Base-by-base conservation (phyloP, 2,113 vertebrate genomes). In the Anarhynchus alexandrinus region DNA sequence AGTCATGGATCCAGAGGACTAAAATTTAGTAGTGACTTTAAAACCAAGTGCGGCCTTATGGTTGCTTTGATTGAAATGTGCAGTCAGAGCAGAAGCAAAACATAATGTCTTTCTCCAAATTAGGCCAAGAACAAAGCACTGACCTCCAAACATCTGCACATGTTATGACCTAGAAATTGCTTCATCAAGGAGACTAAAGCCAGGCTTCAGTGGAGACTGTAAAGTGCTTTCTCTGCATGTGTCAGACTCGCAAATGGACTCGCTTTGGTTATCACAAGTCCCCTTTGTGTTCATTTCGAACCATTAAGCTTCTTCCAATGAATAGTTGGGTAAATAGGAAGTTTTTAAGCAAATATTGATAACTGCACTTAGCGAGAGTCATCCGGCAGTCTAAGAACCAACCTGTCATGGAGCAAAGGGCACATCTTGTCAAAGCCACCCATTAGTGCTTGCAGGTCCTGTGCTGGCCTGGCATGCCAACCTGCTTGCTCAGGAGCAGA, bases 91-190 rank as follows among this genome's bases (percentile, higher is more conserved):
- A 85, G 86, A 89, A 85, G 45, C 20, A 74, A 89, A 91, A 54
- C 15, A 4, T 42, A 64, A 18, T 1, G 2, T 55, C 54, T 57
- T 52, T 69, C 32, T 69, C 34, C 2, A 36, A 85, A 95, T 22
- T 9, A 92, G 95, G 76, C 64, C 88, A 90, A 94, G 91, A 94
- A n/a, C 83, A 58, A 94, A 82, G 58, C 62, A 27, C 43, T 85
- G 58, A 49, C 32, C 57, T 92, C 90, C 54, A 70, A 85, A 82
- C 52, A 66, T 66, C 86, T 79, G 57, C 27, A 79, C 0, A 0
- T 74, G 58, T 62, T 92, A 49, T 58, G 81, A 89, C 91, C 87
- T 85, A 79, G 80, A 93, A 93, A 89, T n/a, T 66, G 58, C 42
- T 91, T 76, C 40, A 79, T 34, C 78, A 22, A 86, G 30, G 70